These are phyloP conservation scores for Drosophila tanythrix DNA, from an alignment of 2,888 invertebrate genomes.

Conservation along the genomic window DNA sequence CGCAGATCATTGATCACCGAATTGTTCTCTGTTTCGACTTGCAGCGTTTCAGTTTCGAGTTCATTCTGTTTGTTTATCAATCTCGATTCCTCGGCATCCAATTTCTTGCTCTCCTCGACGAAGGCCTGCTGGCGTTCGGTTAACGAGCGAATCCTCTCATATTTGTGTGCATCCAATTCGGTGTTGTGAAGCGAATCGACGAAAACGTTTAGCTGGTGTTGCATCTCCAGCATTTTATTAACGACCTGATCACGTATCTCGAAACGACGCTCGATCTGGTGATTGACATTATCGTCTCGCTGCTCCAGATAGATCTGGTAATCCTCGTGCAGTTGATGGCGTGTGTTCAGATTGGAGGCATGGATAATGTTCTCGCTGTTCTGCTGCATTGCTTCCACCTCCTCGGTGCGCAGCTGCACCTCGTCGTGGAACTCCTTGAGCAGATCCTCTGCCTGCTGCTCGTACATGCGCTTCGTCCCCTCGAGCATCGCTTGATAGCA, in stretches of 20 bases:
- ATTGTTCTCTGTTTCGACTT: slow-evolving; percentile 68
- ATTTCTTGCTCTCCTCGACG: slow-evolving; percentile 66
- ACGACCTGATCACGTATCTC: slow-evolving; percentile 70
- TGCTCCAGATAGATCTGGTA: slow-evolving; percentile 71
- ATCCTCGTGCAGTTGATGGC: slow-evolving; percentile 67
- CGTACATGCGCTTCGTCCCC: slow-evolving; percentile 66
- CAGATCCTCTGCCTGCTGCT: slow-evolving; percentile 68
- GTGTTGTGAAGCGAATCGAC: slow-evolving; percentile 63
- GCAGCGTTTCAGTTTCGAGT: slow-evolving; percentile 59
- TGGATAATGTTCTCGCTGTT: slow-evolving; percentile 80
- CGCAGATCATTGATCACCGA: slow-evolving; percentile 71
- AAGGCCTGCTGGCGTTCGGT: slow-evolving; percentile 79
- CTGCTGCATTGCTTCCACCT: slow-evolving; percentile 52
- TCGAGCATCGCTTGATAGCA: slow-evolving; percentile 67
- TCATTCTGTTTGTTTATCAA: slow-evolving; percentile 44
- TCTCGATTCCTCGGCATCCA: slow-evolving; percentile 67
- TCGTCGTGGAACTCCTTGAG: slow-evolving; percentile 76
- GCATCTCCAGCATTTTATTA: slow-evolving; percentile 74
- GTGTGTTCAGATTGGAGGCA: slow-evolving; percentile 67
- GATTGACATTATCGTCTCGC: slow-evolving; percentile 71
- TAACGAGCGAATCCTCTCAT: slow-evolving; percentile 68
- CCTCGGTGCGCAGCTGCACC: slow-evolving; percentile 50
- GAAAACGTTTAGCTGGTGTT: slow-evolving; percentile 68
- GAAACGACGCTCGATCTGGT: slow-evolving; percentile 77
- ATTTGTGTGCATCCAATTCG: slow-evolving; percentile 76